Evolutionary conservation across 2,113 vertebrate species (phyloP), one percentile per base, ranked within the genome.

Genomic region (Xyrauchen texanus): DNA sequence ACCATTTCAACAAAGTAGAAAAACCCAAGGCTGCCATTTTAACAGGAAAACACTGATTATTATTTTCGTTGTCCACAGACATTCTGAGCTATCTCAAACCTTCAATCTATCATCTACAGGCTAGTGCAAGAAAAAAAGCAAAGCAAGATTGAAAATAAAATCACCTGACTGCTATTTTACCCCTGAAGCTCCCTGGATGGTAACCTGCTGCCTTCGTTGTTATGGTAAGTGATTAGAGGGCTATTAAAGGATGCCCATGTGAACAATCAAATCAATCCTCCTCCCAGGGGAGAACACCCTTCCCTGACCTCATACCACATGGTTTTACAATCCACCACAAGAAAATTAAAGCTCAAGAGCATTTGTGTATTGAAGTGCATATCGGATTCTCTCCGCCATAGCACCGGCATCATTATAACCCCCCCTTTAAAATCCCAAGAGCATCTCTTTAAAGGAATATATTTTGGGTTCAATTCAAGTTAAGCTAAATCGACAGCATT

Each of bases 61-160:
- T 90, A 84, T 79, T 86, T 86, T 86, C 87, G 86, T 88, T 89
- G 78, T 74, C 44, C 45, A 62, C 6, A 62, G 4, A 61, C 9
- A 7, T 13, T 13, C 16, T 10, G 7, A 58, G 12, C 21, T 34
- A 34, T 8, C 34, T 45, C 34, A 42, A 58, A 71, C 16, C 5
- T 42, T 45, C 11, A 6, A 47, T 49, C 44, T 5, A 61, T 73
- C 16, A 70, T 55, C 70, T 60, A 73, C 42, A 45, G 34, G 42
- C 53, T 46, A 15, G 15, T 74, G 45, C 4, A 57, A 62, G 8
- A 16, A 34, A 8, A 61, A 49, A 74, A 51, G 34, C 61, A 34
- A 42, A 34, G 7, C 61, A 21, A 34, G 10, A 47, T 74, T 21
- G 62, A 60, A 58, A n/a, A 62, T 21, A 58, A 74, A 34, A 60